A percentile compares a stretch with the other conserved stretches of the same genome.
Conservation (phyloP, 2,113 vertebrate genomes). For the Colinus virginianus region DNA sequence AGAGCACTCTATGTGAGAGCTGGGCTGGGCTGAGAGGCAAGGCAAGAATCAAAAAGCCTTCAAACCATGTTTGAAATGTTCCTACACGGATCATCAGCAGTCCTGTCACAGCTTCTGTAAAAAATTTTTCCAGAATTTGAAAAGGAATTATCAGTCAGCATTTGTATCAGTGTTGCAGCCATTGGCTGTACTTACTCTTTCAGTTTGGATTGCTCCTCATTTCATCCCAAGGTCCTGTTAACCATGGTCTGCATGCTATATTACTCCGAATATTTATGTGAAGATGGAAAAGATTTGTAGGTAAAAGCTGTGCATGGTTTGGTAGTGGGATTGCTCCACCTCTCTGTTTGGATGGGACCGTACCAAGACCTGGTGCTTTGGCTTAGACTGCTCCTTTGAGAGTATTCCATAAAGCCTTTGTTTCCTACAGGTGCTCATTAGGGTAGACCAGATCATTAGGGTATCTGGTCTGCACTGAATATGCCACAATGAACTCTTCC, state of each 20-base stretch:
- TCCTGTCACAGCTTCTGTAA: not conserved
- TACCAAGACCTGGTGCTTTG: fast-evolving
- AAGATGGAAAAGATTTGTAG: not conserved
- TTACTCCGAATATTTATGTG: not conserved
- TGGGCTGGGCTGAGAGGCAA: not conserved
- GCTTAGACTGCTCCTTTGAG: not conserved
- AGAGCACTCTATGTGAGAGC: not conserved
- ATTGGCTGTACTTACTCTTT: not conserved
- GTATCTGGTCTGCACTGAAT: not conserved
- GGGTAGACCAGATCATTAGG: not conserved
- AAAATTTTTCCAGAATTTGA: not conserved
- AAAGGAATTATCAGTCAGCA: not conserved
- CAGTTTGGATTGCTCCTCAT: not conserved
- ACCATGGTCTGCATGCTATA: not conserved
- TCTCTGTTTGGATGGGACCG: not conserved
- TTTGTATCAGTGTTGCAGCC: not conserved
- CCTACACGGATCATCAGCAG: fast-evolving
- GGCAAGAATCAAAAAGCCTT: not conserved
- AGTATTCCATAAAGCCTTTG: not conserved
- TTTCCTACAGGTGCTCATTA: not conserved
- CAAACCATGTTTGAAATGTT: not conserved
- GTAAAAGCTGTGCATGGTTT: not conserved
- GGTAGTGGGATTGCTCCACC: not conserved
- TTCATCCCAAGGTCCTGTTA: not conserved
- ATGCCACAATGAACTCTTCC: not conserved